Evolutionary conservation across 2,888 invertebrate genomes (phyloP), one percentile per base, ranked within the genome.

Genomic region (Latrodectus elegans): DNA sequence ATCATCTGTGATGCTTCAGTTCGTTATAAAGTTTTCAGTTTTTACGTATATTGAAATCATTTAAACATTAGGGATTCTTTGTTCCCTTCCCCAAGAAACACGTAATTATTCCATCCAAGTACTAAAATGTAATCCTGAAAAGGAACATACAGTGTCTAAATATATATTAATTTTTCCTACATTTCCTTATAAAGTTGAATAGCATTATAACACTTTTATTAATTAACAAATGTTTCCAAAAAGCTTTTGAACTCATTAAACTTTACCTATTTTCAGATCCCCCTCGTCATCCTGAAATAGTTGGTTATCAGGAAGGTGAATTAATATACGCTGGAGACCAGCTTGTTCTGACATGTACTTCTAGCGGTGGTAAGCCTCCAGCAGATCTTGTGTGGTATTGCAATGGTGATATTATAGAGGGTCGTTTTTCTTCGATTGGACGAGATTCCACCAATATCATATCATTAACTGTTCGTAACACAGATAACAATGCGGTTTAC

Each of bases 361-460:
- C 98, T 89, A 94, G 96, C 26, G 98, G 99, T 8, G 99, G 99
- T 0, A 99, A 99, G 93, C 99, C 99, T 4, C 96, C 97, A 10
- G 98, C 99, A 0, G 96, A 97, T 92, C 94, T 98, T 73, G 95
- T 97, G 90, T 98, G 98, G 98, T 98, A 96, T 93, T 96, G 96
- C 92, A 97, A 98, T 92, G 96, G 96, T 22, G 95, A 96, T 90
- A 95, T 96, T 92, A 95, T 97, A 78, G 94, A 96, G 70, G 96
- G 96, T 94, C 95, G 96, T 9, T 97, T 96, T 92, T 95, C 95
- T 89, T 96, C 97, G 26, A 95, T 95, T 88, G 96, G 95, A 0
- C 94, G 96, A 12, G 94, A 96, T 92, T 96, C 97, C 0, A 96
- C 97, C 92, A 98, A 98, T 92, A 95, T 96, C 71, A 95, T 97